phyloP scores from a whole-genome alignment of 2,888 invertebrate species.

The Megaustenia siamemsis region DNA sequence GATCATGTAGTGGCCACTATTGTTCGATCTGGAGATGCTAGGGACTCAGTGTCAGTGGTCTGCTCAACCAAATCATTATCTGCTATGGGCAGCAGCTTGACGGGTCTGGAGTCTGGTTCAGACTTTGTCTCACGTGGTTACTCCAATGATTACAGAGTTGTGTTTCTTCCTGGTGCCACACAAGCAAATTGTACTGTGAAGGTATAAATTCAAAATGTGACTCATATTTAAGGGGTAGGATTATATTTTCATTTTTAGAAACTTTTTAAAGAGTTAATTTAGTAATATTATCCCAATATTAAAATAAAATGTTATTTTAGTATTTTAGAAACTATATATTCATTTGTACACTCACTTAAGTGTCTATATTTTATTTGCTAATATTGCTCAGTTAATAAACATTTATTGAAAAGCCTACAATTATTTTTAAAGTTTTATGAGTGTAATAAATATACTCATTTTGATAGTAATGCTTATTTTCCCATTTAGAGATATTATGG shows the following conservation, averaged over 20 bases:
- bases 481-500: too few species aligned
- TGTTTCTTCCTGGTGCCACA: conserved; percentile 72
- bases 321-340: too few species aligned
- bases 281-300: too few species aligned
- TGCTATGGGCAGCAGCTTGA: conserved; percentile 74
- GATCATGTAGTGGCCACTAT: conserved; percentile 68
- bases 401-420: too few species aligned
- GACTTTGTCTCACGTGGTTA: conserved; percentile 74
- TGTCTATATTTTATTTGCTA: too few species aligned
- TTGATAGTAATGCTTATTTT: too few species aligned
- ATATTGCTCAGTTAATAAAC: too few species aligned
- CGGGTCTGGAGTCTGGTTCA: conserved; percentile 73
- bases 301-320: too few species aligned
- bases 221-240: neutral
- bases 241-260: neutral
- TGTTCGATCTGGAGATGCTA: conserved; percentile 74
- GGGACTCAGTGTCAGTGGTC: conserved; percentile 73
- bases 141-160: conserved; percentile 69
- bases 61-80: conserved; percentile 75
- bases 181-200: conserved; percentile 75
- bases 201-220: conserved; percentile 59
- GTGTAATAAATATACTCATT: too few species aligned
- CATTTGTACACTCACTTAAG: too few species aligned
- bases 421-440: too few species aligned
- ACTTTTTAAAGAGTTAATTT: neutral